These are phyloP conservation scores for Napeogenes sylphis DNA, from an alignment of 2,888 invertebrate genomes.

Conservation along the genomic window DNA sequence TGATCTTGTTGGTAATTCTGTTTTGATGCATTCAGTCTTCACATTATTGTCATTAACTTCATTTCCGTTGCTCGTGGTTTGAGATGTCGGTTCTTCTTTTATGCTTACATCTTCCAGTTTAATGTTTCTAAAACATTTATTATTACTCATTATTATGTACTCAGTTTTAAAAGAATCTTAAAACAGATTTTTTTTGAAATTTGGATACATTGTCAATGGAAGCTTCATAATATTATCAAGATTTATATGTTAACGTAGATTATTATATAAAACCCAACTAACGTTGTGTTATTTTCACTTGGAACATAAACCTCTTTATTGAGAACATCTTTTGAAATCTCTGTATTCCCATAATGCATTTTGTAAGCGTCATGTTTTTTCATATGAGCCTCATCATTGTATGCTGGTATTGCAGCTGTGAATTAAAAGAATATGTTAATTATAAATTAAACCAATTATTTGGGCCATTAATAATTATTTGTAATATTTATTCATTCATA, in stretches of 20 bases:
- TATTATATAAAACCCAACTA: constrained; percentile 11
- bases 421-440: constrained; percentile 8
- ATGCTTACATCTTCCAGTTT: constrained; percentile 10
- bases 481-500: too few species aligned
- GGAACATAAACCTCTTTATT: constrained; percentile 27
- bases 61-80: constrained; percentile 27
- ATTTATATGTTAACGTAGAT: background rate
- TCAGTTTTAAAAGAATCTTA: too few species aligned
- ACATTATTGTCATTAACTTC: constrained; percentile 5
- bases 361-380: constrained; percentile 39
- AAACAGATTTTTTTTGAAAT: too few species aligned
- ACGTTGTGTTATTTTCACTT: constrained; percentile 21
- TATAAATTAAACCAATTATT: too few species aligned
- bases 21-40: constrained; percentile 33
- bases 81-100: constrained; percentile 33
- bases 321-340: constrained; percentile 36
- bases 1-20: constrained; percentile 15
- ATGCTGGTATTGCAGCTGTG: constrained; percentile 34
- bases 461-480: too few species aligned
- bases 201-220: too few species aligned
- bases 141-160: background rate
- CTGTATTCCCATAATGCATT: constrained; percentile 40
- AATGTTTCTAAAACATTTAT: constrained; percentile 22
- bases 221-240: constrained; percentile 3
- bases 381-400: constrained; percentile 49